Evolutionary conservation across 1,140 invertebrate genomes (phyloP), one percentile per base, ranked within the genome.

Genomic region (Zaprionus ghesquierei): DNA sequence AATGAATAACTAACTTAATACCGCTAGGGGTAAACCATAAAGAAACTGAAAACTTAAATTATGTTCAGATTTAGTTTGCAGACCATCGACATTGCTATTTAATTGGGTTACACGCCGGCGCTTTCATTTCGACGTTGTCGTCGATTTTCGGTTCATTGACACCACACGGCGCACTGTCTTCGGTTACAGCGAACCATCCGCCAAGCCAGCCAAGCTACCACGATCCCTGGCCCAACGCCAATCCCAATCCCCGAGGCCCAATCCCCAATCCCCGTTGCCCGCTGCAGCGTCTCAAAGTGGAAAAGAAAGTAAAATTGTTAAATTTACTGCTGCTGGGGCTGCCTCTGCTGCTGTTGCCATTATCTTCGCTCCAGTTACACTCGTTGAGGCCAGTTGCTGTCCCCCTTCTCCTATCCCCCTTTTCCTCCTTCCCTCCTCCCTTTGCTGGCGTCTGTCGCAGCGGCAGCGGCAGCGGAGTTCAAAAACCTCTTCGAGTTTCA

Each of bases 401-500:
- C 9, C 13, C 38, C 5, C 8, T 9, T n/a, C 38, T 25, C n/a
- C n/a, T n/a, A 8, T 9, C 20, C 38, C 31, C n/a, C n/a, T n/a
- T n/a, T n/a, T n/a, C n/a, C n/a, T 20, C 13, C 46, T 22, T 35
- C 61, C 12, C 23, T 29, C 22, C 41, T 3, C 6, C 9, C 41
- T 49, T 49, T 23, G 15, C 55, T 51, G 27, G 3, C 46, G 38
- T 33, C 55, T 38, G 59, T 49, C 35, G 27, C 33, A 15, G 2
- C 46, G 69, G 59, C 61, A 62, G 64, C 60, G n/a, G n/a, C n/a
- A 41, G 35, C 27, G 33, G 79, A 89, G 85, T 84, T 89, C 84
- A 89, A 89, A 89, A 84, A 89, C 79, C 84, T 69, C 77, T 51
- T 41, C 63, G 75, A 78, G 77, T 89, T 89, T 89, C 84, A 89